Evolutionary conservation across 2,113 vertebrate species (phyloP), one percentile per base, ranked within the genome.

Genomic region (Maccullochella peelii): DNA sequence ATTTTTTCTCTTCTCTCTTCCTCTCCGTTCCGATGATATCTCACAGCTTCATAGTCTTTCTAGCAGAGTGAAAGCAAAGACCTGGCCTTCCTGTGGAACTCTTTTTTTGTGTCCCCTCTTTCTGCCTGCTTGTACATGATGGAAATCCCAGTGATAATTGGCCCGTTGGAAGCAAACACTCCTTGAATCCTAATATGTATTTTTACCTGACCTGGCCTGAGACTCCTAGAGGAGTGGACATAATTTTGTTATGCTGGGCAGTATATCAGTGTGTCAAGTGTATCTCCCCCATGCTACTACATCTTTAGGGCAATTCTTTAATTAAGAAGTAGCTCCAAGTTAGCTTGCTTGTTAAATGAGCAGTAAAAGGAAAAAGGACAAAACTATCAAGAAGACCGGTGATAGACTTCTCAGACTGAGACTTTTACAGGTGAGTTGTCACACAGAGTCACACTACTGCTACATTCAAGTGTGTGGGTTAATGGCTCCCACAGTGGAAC

Each of bases 61-160:
- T 47, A 1, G 7, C 18, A 63, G 50, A 54, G 50, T 30, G 38
- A 77, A 87, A 86, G 54, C 81, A 81, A 86, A 79, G 59, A 83
- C 62, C 49, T 14, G 50, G 38, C 42, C 42, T 65, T 72, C 54
- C 50, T 55, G 21, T 80, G 74, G 63, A 73, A 61, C 36, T 55
- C 27, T 80, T 62, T 89, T 58, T 84, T 73, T 68, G 11, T 79
- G 5, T 73, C 57, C 58, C 21, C 42, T 54, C 44, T 61, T 44
- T n/a, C 27, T 83, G 49, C 67, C 52, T 73, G 16, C 3, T 36
- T 66, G 80, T 44, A 55, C 49, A 75, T 67, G 71, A 79, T 65
- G 50, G 52, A 82, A 85, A 75, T 82, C 36, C 81, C 82, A 21
- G 66, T 80, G 72, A 73, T 80, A 83, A 86, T 79, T 87, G 38